Conservation (phyloP, 2,888 invertebrate species). For the Agrochola litura region DNA sequence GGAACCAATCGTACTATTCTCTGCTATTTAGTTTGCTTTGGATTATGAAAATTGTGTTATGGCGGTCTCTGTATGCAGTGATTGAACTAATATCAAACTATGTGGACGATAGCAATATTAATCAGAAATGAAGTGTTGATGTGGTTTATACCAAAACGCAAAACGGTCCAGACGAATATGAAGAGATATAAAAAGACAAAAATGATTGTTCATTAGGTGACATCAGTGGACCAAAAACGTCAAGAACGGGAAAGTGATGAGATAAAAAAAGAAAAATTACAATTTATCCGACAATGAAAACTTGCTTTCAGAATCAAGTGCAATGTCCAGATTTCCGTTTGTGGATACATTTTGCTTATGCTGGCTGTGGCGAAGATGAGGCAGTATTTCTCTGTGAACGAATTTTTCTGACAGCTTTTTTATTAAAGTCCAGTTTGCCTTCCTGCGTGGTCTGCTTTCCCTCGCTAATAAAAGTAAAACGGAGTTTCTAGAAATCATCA, state of each 20-base stretch:
- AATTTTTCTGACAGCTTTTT: not conserved
- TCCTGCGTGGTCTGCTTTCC: not conserved
- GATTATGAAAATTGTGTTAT: not conserved
- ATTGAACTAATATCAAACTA: not conserved
- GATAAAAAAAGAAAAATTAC: no score
- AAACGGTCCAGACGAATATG: not conserved
- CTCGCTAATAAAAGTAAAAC: not conserved
- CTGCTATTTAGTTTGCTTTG: not conserved
- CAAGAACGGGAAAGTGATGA: no score
- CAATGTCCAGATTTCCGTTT: not conserved
- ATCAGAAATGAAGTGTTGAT: not conserved
- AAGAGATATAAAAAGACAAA: not conserved
- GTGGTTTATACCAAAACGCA: not conserved
- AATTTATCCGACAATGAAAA: no score
- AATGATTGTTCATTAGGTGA: not conserved
- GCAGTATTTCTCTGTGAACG: not conserved
- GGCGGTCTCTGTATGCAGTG: not conserved
- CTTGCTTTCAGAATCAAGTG: no score
- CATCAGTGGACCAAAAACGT: not conserved
- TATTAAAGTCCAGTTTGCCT: not conserved
- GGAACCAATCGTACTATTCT: no score
- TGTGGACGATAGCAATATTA: not conserved
- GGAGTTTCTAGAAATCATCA: not conserved
- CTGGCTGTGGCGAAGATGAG: not conserved
- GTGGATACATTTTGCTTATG: not conserved